Evolutionary conservation across 2,888 invertebrate species (phyloP).

Genomic region (Drosophila mercatorum): DNA sequence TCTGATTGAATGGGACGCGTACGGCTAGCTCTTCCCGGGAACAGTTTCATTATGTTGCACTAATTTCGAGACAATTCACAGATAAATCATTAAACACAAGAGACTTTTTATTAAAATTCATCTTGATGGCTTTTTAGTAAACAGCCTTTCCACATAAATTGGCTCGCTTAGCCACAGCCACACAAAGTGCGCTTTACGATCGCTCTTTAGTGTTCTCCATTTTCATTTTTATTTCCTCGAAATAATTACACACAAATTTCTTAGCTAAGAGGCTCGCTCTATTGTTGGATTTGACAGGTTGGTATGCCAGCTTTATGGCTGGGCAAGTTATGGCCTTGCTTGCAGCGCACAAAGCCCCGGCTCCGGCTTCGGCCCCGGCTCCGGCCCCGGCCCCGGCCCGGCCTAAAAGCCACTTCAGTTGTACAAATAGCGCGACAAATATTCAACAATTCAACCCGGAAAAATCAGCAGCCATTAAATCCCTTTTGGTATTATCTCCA

Average conservation of each 20-base stretch:
- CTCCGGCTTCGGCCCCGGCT: too few species aligned
- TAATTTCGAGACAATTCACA: conserved; percentile 47
- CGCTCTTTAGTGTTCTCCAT: conserved; percentile 28
- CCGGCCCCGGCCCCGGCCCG: too few species aligned
- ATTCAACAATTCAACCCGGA: conserved; percentile 36
- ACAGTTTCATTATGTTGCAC: conserved; percentile 74
- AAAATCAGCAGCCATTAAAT: conserved; percentile 43
- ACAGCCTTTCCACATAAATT: conserved; percentile 51
- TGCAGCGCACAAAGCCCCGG: neutral
- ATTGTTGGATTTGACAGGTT: conserved; percentile 38
- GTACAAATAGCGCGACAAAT: conserved; percentile 59
- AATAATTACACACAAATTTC: conserved; percentile 54
- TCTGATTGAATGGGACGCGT: conserved; percentile 67
- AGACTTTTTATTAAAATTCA: conserved; percentile 57
- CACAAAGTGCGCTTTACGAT: conserved; percentile 33
- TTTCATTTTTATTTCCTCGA: conserved; percentile 45
- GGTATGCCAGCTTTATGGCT: conserved; percentile 16
- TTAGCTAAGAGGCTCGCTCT: neutral
- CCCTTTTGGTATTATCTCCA: conserved; percentile 69
- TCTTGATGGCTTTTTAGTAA: conserved; percentile 22
- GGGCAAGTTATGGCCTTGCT: conserved; percentile 6
- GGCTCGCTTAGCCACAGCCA: conserved; percentile 28
- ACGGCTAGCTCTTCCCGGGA: conserved; percentile 49
- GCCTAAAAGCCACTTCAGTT: conserved; percentile 41
- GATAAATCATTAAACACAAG: conserved; percentile 61